phyloP scores from a whole-genome alignment of 2,113 vertebrate genomes.

The Glaucomys volans region DNA sequence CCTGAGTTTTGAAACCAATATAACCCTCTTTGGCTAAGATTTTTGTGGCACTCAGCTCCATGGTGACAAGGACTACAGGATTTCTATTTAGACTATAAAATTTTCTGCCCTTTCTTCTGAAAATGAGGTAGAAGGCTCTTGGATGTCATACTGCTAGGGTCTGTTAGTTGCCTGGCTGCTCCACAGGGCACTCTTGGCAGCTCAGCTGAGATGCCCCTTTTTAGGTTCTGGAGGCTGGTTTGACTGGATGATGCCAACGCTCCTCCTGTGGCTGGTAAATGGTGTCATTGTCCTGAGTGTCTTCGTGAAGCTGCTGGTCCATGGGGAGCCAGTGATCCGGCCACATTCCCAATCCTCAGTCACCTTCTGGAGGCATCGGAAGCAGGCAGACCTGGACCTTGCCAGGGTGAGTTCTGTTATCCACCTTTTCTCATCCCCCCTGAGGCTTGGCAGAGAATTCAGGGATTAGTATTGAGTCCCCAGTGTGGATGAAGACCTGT shows the following conservation, averaged over 20 bases:
- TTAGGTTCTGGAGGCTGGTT: conserved; percentile 91
- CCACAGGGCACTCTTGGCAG: neutral
- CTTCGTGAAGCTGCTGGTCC: conserved; percentile 95
- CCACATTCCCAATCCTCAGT: conserved; percentile 96
- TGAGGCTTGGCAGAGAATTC: neutral
- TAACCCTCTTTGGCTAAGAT: neutral
- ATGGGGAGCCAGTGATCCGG: conserved; percentile 95
- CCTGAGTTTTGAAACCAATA: neutral
- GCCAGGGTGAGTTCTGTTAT: conserved; percentile 88
- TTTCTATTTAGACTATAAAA: neutral
- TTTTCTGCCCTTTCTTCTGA: neutral
- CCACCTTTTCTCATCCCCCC: neutral
- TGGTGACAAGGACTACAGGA: neutral
- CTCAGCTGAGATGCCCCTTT: neutral
- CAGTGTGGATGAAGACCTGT: neutral
- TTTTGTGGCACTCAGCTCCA: neutral
- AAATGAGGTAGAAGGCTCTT: neutral
- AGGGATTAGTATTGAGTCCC: neutral
- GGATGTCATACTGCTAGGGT: neutral
- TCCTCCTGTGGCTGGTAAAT: conserved; percentile 96
- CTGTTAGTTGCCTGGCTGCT: neutral
- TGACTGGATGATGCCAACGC: conserved; percentile 95
- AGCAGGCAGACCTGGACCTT: conserved; percentile 96
- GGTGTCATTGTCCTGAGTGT: conserved; percentile 96
- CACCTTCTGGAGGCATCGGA: conserved; percentile 97